Percentiles rank a stretch among this genome's conserved stretches.
Conservation (phyloP, 2,113 vertebrate genomes). For the Gyps fulvus region DNA sequence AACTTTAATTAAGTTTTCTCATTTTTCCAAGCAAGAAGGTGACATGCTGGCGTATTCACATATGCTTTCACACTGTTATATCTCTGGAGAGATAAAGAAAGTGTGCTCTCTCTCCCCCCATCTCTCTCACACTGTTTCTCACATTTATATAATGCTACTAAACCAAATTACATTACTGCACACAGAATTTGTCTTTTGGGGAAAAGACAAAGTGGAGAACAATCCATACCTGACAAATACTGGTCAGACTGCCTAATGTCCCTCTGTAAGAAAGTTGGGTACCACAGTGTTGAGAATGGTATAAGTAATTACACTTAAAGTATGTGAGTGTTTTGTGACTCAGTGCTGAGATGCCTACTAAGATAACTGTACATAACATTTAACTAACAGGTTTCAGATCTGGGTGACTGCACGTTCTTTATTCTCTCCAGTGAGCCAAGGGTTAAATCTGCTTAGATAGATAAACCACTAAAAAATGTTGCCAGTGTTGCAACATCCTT, state of each 20-base stretch:
- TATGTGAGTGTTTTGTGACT: not conserved
- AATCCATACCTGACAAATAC: not conserved
- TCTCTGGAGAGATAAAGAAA: not conserved
- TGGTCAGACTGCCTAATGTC: not conserved
- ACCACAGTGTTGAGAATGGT: not conserved
- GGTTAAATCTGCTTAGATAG: not conserved
- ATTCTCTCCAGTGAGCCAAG: not conserved
- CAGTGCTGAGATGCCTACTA: not conserved
- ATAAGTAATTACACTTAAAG: not conserved
- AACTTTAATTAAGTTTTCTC: not conserved
- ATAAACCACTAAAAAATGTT: not conserved
- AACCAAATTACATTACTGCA: not conserved
- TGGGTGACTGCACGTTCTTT: not conserved
- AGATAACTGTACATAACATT: not conserved
- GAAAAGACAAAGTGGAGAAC: not conserved
- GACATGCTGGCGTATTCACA: not conserved
- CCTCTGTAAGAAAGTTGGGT: not conserved
- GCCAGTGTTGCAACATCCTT: not conserved
- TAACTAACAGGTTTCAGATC: not conserved
- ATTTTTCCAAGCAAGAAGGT: not conserved
- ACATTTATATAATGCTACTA: not conserved
- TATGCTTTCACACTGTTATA: not conserved
- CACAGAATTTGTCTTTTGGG: not conserved
- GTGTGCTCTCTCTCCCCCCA: rapidly evolving
- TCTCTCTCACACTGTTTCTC: not conserved